These are phyloP conservation scores for Brachyopa scutellaris DNA, from an alignment of 2,888 invertebrate species.

Conservation along the genomic window DNA sequence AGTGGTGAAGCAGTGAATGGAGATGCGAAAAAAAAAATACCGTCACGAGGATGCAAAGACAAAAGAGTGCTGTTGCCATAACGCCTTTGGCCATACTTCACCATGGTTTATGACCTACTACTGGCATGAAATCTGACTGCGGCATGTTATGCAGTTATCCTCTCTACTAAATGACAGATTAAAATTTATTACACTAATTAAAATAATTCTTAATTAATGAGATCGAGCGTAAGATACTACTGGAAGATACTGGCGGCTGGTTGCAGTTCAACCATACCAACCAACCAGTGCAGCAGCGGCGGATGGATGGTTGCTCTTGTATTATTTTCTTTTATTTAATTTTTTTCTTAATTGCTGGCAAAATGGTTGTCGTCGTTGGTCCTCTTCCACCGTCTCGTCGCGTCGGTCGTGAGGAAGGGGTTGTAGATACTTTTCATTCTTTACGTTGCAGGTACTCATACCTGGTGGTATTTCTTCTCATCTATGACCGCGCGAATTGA, in stretches of 20 bases:
- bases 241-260: constrained; percentile 30
- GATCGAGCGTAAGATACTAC: constrained; percentile 74
- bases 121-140: constrained; percentile 65
- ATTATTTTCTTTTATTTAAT: constrained; percentile 12
- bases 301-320: constrained; percentile 10
- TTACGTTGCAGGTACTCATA: too few relatives aligned
- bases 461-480: constrained; percentile 34
- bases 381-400: not conserved
- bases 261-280: too few relatives aligned
- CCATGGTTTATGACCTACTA: constrained; percentile 66
- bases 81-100: constrained; percentile 56
- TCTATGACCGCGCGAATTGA: constrained; percentile 53
- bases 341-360: constrained; percentile 51
- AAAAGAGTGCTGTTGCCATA: constrained; percentile 33
- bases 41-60: constrained; percentile 46
- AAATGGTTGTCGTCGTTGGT: constrained; percentile 37
- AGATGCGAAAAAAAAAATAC: not conserved
- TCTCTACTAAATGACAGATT: constrained; percentile 63
- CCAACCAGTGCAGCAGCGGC: too few relatives aligned
- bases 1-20: constrained; percentile 12
- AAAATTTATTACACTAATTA: constrained; percentile 82
- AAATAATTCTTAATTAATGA: constrained; percentile 82
- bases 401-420: constrained; percentile 22
- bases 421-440: constrained; percentile 20
- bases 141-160: constrained; percentile 41